phyloP scores from a whole-genome alignment of 2,888 invertebrate genomes.

The Mythimna pallens region DNA sequence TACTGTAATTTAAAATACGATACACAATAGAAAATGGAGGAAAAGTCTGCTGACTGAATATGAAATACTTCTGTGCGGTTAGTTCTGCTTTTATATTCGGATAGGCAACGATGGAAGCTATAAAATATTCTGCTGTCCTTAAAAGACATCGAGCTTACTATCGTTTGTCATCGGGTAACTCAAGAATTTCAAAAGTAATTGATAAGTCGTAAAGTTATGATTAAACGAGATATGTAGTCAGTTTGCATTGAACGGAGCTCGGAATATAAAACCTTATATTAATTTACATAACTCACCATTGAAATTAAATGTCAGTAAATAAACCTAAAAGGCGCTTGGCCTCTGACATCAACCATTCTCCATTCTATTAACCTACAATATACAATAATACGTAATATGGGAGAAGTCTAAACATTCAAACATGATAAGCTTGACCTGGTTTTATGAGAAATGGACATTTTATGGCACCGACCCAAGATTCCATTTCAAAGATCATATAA shows the following conservation, averaged over 20 bases:
- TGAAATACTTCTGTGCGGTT: conserved; percentile 2
- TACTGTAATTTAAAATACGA: conserved; percentile 54
- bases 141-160: not conserved
- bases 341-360: conserved; percentile 55
- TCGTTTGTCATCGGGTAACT: not conserved
- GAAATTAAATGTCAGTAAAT: conserved; percentile 24
- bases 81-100: conserved; percentile 7
- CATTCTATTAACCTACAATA: conserved; percentile 52
- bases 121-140: not conserved
- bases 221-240: not conserved
- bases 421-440: conserved; percentile 47
- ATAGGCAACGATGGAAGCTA: not conserved
- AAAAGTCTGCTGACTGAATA: conserved; percentile 30
- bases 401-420: conserved; percentile 36
- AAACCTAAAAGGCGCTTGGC: conserved; percentile 36
- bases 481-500: conserved; percentile 1
- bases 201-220: conserved; percentile 1
- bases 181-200: conserved; percentile 5
- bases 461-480: conserved; percentile 43
- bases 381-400: conserved; percentile 40
- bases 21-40: conserved; percentile 49
- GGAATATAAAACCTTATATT: not conserved
- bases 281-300: conserved; percentile 21
- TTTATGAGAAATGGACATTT: conserved; percentile 28
- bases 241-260: not conserved